phyloP scores from a whole-genome alignment of 2,888 invertebrate species.

The Yponomeuta plumbellus region DNA sequence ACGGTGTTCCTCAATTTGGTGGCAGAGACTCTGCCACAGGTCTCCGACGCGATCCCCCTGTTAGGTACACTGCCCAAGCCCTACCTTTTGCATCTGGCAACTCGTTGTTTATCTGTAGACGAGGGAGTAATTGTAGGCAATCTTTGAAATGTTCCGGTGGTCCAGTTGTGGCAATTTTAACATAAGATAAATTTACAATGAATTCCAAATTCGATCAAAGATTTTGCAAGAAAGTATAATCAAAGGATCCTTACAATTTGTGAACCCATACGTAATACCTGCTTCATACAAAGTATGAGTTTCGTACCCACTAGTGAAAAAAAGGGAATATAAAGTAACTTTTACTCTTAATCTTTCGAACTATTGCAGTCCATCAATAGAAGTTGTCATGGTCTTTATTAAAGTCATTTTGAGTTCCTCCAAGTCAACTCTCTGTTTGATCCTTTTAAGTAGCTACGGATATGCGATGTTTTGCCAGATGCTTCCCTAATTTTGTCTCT shows the following conservation, averaged over 20 bases:
- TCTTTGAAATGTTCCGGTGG: neutral
- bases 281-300: neutral
- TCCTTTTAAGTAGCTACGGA: neutral
- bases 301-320: neutral
- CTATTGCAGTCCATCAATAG: too few relatives aligned
- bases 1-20: slow-evolving; percentile 99
- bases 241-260: too few relatives aligned
- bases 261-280: too few relatives aligned
- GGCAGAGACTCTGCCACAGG: slow-evolving; percentile 99
- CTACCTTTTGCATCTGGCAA: slow-evolving; percentile 18
- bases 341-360: too few relatives aligned
- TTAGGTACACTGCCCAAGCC: slow-evolving; percentile 89
- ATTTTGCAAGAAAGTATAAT: too few relatives aligned
- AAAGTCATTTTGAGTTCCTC: too few relatives aligned
- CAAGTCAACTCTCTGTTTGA: too few relatives aligned
- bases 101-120: neutral
- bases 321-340: too few relatives aligned
- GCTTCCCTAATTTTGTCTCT: slow-evolving; percentile 10
- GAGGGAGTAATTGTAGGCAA: neutral
- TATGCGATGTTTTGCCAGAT: slow-evolving; percentile 8
- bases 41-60: slow-evolving; percentile 99
- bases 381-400: too few relatives aligned
- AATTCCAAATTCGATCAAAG: too few relatives aligned
- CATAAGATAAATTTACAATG: too few relatives aligned
- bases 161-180: too few relatives aligned